Evolutionary conservation across 30 jellyfish, hydroid and myxozoan species (phyloP).

Genomic region (Hydractinia symbiolongicarpus): DNA sequence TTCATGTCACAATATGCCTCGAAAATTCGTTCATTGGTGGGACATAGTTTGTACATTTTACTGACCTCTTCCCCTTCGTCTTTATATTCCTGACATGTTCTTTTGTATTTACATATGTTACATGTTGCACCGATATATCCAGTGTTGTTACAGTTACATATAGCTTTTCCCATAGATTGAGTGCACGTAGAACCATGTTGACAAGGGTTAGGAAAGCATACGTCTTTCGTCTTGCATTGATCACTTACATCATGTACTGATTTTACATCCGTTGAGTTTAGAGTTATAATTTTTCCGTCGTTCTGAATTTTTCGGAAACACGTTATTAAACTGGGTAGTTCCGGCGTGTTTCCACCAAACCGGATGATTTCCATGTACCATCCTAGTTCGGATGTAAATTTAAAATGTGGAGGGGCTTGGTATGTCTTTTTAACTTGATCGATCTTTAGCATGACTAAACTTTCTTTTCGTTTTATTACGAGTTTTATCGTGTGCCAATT

Average conservation of each 20-base stretch:
- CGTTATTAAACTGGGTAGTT: conserved; percentile 75
- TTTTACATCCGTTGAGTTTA: conserved; percentile 24
- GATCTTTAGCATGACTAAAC: conserved; percentile 37
- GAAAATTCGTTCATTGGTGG: conserved; percentile 54
- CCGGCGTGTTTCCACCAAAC: conserved; percentile 76
- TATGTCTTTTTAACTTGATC: conserved; percentile 31
- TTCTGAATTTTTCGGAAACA: conserved; percentile 48
- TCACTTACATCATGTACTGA: conserved; percentile 40
- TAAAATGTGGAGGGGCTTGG: conserved; percentile 50
- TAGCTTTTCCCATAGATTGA: conserved; percentile 45
- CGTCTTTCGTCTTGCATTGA: conserved; percentile 58
- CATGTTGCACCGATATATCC: conserved; percentile 47
- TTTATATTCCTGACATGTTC: conserved; percentile 57
- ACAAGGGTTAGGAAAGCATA: conserved; percentile 90
- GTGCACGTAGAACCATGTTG: conserved; percentile 58
- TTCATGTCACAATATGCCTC: conserved; percentile 74
- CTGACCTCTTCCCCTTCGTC: conserved; percentile 50
- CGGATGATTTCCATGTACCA: conserved; percentile 31
- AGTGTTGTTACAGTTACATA: conserved; percentile 59
- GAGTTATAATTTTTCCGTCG: conserved; percentile 40
- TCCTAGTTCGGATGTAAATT: conserved; percentile 45
- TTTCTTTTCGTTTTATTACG: conserved; percentile 38
- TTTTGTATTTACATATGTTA: conserved; percentile 45
- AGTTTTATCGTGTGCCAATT: conserved; percentile 72
- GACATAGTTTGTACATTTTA: conserved; percentile 55